Percentiles rank a stretch among this genome's conserved stretches.
These are phyloP conservation scores for Eremobia ochroleuca DNA, from an alignment of 2,888 invertebrate genomes.

Conservation along the genomic window DNA sequence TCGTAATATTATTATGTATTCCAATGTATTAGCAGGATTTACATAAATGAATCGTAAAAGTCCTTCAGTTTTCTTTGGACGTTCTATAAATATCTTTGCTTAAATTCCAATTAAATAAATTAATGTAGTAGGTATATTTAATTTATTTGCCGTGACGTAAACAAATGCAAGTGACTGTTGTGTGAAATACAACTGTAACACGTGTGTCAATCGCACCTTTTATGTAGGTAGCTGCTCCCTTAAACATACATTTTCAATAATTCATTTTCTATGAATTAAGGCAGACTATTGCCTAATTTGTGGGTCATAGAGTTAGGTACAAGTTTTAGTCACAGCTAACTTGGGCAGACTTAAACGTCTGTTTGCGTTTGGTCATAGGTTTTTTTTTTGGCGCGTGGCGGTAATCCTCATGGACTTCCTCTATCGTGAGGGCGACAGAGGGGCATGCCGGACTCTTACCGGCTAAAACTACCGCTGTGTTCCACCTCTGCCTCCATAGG, in stretches of 20 bases:
- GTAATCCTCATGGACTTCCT: too few relatives aligned
- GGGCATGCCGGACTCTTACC: too few relatives aligned
- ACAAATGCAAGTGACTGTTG: neutral
- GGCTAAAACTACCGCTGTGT: too few relatives aligned
- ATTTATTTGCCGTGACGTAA: constrained; percentile 1
- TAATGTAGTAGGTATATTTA: too few relatives aligned
- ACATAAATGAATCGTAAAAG: neutral
- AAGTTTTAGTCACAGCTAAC: neutral
- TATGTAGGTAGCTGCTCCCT: neutral
- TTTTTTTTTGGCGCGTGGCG: too few relatives aligned
- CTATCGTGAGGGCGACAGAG: too few relatives aligned
- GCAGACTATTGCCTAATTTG: neutral
- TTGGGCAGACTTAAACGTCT: neutral
- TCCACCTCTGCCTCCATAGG: too few relatives aligned
- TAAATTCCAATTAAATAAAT: constrained; percentile 35
- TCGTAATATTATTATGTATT: neutral
- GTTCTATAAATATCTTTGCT: constrained; percentile 1
- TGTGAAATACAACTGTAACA: constrained; percentile 1
- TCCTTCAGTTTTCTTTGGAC: constrained; percentile 20
- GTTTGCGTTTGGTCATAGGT: neutral
- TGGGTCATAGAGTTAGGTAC: neutral
- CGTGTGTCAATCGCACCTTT: neutral
- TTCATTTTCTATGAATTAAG: too few relatives aligned
- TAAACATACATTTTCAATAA: neutral
- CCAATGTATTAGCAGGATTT: neutral